Evolutionary conservation across 1,140 invertebrate genomes (phyloP), one percentile per base, ranked within the genome.

Genomic region (Musca vetustissima): DNA sequence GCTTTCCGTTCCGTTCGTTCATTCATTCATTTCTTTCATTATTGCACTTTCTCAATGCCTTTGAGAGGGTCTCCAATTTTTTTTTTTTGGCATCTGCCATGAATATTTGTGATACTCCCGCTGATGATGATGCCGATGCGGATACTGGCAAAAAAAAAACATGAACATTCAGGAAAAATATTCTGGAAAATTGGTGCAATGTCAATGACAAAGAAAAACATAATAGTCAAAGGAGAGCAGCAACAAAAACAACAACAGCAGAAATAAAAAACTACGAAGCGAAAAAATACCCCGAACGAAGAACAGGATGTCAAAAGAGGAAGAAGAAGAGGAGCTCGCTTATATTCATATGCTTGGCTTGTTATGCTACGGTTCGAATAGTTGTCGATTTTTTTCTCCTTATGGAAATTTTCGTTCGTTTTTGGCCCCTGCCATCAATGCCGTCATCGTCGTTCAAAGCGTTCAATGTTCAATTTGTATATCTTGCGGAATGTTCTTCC

Each of bases 41-140:
- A 61, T 61, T 61, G 57, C 57, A 61, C 57, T 61, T 61, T 61
- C 57, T 61, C 57, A 61, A 61, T 61, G 57, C 57, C 57, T 61
- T 61, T 61, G 57, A 61, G 57, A 61, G 36, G 36, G 36, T 43
- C 36, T 52, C 21, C 36, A 2, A 1, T 43, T 13, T 9, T 43
- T 9, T 43, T 43, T 43, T 43, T 43, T 43, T 7, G 36, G 36
- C 36, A 43, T 43, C 36, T 43, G 36, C 36, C 36, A 43, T 43
- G 36, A 43, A 43, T 43, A 43, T 43, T 43, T 43, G 36, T 43
- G 36, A 8, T 43, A 11, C 36, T 43, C 6, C 6, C 13, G 11
- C 36, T 43, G 7, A 4, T 43, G 36, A 43, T 43, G 13, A 4
- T 43, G 6, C 36, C 36, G 36, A 7, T 11, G 36, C 19, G 57